Conservation (phyloP, 2,888 invertebrate species). For the Drosophila melanosoma region DNA sequence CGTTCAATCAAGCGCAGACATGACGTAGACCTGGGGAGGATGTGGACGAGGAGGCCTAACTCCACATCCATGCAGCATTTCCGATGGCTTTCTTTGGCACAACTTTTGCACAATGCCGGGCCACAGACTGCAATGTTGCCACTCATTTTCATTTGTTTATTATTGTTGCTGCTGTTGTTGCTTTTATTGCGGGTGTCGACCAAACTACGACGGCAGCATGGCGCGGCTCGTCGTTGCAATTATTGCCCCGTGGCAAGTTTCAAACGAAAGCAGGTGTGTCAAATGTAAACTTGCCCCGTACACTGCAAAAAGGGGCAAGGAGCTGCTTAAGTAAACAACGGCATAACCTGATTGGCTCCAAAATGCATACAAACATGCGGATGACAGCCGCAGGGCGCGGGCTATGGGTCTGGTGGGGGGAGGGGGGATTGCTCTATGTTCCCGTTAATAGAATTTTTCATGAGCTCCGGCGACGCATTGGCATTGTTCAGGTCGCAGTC, state of each 20-base stretch:
- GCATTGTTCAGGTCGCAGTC: constrained; percentile 56
- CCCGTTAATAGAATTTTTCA: constrained; percentile 77
- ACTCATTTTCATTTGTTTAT: constrained; percentile 49
- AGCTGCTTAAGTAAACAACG: constrained; percentile 63
- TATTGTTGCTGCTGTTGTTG: constrained; percentile 28
- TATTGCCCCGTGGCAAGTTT: constrained; percentile 71
- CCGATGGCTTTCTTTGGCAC: constrained; percentile 55
- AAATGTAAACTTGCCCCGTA: constrained; percentile 71
- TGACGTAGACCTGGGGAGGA: constrained; percentile 9
- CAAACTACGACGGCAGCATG: constrained; percentile 43
- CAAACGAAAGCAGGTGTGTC: constrained; percentile 80
- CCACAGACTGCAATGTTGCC: constrained; percentile 52
- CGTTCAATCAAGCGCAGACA: constrained; percentile 68
- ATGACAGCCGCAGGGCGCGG: constrained; percentile 49
- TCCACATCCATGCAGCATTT: constrained; percentile 43
- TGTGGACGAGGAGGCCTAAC: not conserved
- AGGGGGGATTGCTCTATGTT: constrained; percentile 28
- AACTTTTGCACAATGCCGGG: constrained; percentile 57
- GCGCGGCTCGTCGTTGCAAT: constrained; percentile 66
- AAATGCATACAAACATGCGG: constrained; percentile 64
- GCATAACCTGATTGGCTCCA: constrained; percentile 69
- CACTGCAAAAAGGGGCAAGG: constrained; percentile 7
- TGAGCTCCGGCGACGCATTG: constrained; percentile 64
- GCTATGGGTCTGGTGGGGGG: constrained; percentile 1
- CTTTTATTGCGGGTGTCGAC: constrained; percentile 65